Base-by-base conservation (phyloP, 2,113 vertebrate species). In the Montifringilla adamsi region DNA sequence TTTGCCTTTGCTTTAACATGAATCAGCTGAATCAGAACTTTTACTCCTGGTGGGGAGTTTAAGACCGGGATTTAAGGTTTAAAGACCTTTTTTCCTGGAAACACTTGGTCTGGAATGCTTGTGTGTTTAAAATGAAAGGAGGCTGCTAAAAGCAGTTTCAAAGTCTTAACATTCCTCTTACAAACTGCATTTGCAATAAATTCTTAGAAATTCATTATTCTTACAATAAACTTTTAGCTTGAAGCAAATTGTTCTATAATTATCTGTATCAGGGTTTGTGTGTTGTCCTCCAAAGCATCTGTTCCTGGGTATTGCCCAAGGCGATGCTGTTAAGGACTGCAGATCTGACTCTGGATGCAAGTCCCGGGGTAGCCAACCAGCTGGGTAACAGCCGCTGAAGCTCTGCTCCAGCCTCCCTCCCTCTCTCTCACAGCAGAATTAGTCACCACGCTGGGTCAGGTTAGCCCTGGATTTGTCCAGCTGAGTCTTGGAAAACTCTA, bases 31-130 rank as follows among this genome's bases (percentile, higher is more conserved):
- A 96, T 94, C 27, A 63, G 68, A 93, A 63, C 9, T 49, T 85
- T 79, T 85, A 74, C 49, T 88, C 94, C 87, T 90, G 27, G 46
- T 86, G 47, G 22, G 21, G 52, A 93, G 27, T 74, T 90, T 88
- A 96, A 94, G 43, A 92, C 33, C 60, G 89, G 52, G 76, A 89
- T 78, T 94, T 90, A 80, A 91, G 56, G 35, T 90, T 97, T 94
- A 90, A 95, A 93, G 55, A 41, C 43, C 49, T 33, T 56, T 84
- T 93, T 94, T 64, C 90, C 60, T 88, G 82, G 76, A 93, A 96
- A 78, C 30, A 1, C 7, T 77, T 84, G 52, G 23, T 93, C 44
- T 91, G 76, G 76, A 89, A 92, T 67, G 28, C 31, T 90, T 9
- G 21, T 37, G n/a, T 72, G 44, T 87, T 96, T 95, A 88, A 94